Evolutionary conservation across 2,113 vertebrate species (phyloP).

Genomic region (Otis tarda): DNA sequence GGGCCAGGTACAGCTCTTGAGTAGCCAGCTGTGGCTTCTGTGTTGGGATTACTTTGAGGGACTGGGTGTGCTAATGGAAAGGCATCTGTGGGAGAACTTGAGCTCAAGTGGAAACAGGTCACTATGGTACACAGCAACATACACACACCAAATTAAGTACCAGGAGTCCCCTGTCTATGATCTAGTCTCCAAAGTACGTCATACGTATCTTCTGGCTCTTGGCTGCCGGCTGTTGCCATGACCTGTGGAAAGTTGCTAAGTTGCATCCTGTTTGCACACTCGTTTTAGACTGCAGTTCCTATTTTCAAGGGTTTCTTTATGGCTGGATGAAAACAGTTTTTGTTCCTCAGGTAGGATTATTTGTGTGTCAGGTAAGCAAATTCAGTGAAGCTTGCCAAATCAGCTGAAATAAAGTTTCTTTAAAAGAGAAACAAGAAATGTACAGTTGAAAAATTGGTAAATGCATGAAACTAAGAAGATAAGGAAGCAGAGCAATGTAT

Average conservation of each 20-base stretch:
- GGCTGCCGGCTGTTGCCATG: constrained; percentile 20
- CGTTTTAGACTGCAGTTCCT: neutral
- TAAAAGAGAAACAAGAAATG: neutral
- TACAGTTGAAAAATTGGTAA: neutral
- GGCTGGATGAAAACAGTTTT: neutral
- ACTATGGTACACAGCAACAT: constrained; percentile 47
- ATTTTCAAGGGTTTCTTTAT: neutral
- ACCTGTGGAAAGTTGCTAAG: constrained; percentile 39
- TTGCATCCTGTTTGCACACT: neutral
- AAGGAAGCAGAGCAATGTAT: neutral
- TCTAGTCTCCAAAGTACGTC: constrained; percentile 39
- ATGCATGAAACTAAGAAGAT: neutral
- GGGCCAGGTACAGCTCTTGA: neutral
- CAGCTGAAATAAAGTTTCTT: neutral
- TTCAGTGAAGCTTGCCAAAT: neutral
- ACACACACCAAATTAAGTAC: constrained; percentile 56
- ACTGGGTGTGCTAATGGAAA: neutral
- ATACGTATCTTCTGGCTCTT: constrained; percentile 18
- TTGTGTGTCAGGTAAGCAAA: neutral
- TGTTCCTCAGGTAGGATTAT: neutral
- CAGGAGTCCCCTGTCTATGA: constrained; percentile 47
- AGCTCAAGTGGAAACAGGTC: constrained; percentile 39
- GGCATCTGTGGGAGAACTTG: neutral
- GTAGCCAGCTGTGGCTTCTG: neutral
- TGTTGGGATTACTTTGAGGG: neutral